Percentiles rank a stretch among this genome's conserved stretches.
phyloP scores from a whole-genome alignment of 2,113 vertebrate species.

The Vidua macroura region DNA sequence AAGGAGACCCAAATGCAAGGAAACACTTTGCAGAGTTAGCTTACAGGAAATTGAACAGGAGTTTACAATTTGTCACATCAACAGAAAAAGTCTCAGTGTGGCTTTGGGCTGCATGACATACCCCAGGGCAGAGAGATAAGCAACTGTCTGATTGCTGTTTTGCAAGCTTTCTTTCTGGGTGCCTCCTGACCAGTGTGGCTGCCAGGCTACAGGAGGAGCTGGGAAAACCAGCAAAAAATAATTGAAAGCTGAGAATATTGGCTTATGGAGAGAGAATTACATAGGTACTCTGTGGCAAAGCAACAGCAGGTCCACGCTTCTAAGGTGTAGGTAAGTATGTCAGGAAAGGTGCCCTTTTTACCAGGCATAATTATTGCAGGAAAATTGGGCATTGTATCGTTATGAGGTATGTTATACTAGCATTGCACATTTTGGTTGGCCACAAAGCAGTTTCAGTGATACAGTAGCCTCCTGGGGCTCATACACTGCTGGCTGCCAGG shows the following conservation, averaged over 20 bases:
- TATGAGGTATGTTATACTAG: neutral
- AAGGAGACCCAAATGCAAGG: constrained; percentile 20
- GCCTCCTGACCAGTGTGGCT: rapidly evolving
- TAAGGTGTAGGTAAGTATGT: neutral
- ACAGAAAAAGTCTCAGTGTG: neutral
- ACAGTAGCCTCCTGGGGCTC: neutral
- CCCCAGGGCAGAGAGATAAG: constrained; percentile 3
- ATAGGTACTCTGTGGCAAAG: neutral
- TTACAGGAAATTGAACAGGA: neutral
- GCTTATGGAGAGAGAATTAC: neutral
- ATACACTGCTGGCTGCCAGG: rapidly evolving
- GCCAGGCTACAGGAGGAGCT: neutral
- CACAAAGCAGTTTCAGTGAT: neutral
- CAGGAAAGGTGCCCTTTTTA: neutral
- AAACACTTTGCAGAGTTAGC: constrained; percentile 14
- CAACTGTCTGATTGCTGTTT: neutral
- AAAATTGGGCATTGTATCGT: neutral
- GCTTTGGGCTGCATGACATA: constrained; percentile 11
- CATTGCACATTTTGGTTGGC: neutral
- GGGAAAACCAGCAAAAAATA: neutral
- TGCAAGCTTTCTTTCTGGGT: neutral
- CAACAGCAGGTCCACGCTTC: rapidly evolving
- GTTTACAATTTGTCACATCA: neutral
- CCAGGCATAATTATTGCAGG: neutral
- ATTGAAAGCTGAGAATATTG: neutral